phyloP scores from a whole-genome alignment of 2,113 vertebrate species.

The Tonatia bakeri region DNA sequence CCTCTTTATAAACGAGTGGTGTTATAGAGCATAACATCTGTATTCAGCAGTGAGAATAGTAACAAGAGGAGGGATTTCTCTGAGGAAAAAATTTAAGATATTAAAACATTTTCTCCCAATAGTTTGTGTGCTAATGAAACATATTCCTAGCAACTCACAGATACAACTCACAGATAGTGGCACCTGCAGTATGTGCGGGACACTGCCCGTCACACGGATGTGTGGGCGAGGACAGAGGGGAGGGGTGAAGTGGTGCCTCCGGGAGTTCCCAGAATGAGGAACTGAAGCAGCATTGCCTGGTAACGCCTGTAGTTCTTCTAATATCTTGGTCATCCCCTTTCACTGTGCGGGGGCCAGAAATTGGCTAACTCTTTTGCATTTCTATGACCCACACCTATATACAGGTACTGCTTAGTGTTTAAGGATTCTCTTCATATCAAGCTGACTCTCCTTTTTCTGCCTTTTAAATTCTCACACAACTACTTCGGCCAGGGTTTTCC shows the following conservation, averaged over 20 bases:
- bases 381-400: background rate
- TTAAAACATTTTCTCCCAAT: background rate
- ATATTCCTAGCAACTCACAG: background rate
- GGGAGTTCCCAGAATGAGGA: background rate
- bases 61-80: background rate
- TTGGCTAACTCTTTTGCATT: background rate
- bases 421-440: background rate
- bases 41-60: background rate
- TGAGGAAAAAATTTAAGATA: background rate
- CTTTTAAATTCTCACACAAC: background rate
- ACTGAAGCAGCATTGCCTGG: background rate
- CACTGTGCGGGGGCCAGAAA: background rate
- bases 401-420: background rate
- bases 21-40: background rate
- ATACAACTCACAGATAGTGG: background rate
- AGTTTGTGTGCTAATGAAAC: background rate
- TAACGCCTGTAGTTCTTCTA: background rate
- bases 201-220: background rate
- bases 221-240: background rate
- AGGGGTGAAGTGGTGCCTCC: background rate
- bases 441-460: background rate
- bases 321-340: background rate
- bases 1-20: background rate
- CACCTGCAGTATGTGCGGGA: background rate
- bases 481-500: background rate